phyloP scores from a whole-genome alignment of 2,888 invertebrate genomes.

The Plebejus anna region DNA sequence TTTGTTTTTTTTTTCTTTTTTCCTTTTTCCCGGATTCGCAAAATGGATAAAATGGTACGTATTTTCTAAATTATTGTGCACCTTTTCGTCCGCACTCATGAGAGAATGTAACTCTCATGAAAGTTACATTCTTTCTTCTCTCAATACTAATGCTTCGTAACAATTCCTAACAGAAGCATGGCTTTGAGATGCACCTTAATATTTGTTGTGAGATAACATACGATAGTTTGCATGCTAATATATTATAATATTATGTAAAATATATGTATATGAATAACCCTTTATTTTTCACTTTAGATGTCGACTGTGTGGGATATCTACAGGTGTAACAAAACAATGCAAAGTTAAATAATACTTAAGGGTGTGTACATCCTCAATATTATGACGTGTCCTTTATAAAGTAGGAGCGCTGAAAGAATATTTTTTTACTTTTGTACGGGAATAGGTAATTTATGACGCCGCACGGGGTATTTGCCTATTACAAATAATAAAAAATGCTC shows the following conservation, averaged over 20 bases:
- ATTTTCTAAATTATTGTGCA: conserved; percentile 67
- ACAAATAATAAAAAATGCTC: too few relatives aligned
- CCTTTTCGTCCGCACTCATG: conserved; percentile 69
- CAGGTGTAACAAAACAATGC: too few relatives aligned
- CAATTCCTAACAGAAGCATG: conserved; percentile 57
- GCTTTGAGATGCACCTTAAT: conserved; percentile 57
- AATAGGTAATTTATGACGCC: too few relatives aligned
- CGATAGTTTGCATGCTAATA: conserved; percentile 43
- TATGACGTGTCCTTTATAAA: too few relatives aligned
- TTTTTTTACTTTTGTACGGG: too few relatives aligned
- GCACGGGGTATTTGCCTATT: too few relatives aligned
- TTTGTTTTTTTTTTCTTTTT: conserved; percentile 60
- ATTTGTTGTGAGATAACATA: conserved; percentile 79
- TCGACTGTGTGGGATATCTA: not conserved
- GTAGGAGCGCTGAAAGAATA: too few relatives aligned
- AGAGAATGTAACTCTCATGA: conserved; percentile 47
- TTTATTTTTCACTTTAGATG: not conserved
- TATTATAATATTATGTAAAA: conserved; percentile 14
- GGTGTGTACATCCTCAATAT: too few relatives aligned
- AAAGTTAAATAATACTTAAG: too few relatives aligned
- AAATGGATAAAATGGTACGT: conserved; percentile 65
- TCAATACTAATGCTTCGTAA: conserved; percentile 60
- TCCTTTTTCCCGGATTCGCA: conserved; percentile 53
- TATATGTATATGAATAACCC: not conserved
- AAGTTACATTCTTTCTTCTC: conserved; percentile 46